Percentiles rank a stretch among this genome's conserved stretches.
phyloP scores from a whole-genome alignment of 2,888 invertebrate genomes.

The Dryadula phaetusa region DNA sequence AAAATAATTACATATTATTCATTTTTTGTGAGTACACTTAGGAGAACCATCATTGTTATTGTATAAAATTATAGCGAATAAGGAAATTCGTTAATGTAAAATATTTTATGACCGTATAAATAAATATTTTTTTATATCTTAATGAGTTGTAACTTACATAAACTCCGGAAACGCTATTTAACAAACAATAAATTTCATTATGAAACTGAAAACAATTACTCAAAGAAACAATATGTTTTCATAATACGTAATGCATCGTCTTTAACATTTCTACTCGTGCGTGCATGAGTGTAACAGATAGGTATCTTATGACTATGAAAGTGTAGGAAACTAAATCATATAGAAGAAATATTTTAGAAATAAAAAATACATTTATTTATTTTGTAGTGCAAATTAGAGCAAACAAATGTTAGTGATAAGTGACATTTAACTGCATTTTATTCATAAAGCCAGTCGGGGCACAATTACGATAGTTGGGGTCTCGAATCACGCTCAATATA shows the following conservation, averaged over 20 bases:
- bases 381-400: background rate
- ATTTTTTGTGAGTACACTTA: conserved; percentile 7
- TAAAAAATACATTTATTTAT: background rate
- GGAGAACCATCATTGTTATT: conserved; percentile 21
- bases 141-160: conserved; percentile 49
- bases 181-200: conserved; percentile 44
- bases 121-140: conserved; percentile 14
- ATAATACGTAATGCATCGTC: conserved; percentile 17
- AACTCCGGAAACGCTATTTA: conserved; percentile 55
- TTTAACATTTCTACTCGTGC: conserved; percentile 15
- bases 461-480: too few relatives aligned
- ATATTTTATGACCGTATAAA: conserved; percentile 22
- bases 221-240: conserved; percentile 38
- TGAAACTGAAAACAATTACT: conserved; percentile 58
- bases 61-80: conserved; percentile 30
- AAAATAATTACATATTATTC: conserved; percentile 3
- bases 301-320: conserved; percentile 12
- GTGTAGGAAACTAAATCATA: background rate
- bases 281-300: conserved; percentile 19
- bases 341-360: background rate
- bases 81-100: conserved; percentile 32
- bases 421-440: too few relatives aligned
- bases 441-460: too few relatives aligned
- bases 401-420: too few relatives aligned
- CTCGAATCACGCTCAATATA: too few relatives aligned